Evolutionary conservation across 1,140 invertebrate species (phyloP).

Genomic region (Hermetia illucens): DNA sequence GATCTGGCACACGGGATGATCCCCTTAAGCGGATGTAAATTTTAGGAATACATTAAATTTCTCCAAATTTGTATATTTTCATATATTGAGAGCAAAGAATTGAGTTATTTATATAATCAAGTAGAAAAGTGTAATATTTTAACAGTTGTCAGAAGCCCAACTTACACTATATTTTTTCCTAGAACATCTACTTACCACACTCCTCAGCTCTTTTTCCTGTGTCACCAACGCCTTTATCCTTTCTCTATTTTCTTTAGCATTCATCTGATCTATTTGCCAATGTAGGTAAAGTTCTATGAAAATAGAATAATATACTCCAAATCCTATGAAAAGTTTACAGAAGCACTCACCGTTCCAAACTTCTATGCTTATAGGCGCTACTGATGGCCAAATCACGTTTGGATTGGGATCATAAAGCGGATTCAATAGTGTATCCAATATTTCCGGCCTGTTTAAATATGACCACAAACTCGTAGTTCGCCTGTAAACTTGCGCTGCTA

Average conservation of each 20-base stretch:
- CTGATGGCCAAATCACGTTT: constrained; percentile 90
- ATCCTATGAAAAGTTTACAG: constrained; percentile 1
- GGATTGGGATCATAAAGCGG: constrained; percentile 92
- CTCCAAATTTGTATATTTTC: background rate
- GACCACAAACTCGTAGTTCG: constrained; percentile 87
- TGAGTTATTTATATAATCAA: background rate
- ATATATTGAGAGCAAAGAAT: background rate
- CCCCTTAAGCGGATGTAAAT: too few relatives aligned
- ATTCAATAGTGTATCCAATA: constrained; percentile 74
- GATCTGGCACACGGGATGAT: too few relatives aligned
- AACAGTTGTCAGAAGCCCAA: too few relatives aligned
- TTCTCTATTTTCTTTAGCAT: constrained; percentile 34
- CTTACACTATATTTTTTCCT: constrained; percentile 34
- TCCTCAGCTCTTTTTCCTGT: constrained; percentile 40
- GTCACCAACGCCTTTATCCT: constrained; percentile 40
- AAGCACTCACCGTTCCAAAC: constrained; percentile 46
- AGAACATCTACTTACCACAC: constrained; percentile 34
- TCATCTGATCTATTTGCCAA: constrained; percentile 42
- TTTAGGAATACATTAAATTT: background rate
- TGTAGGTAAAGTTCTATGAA: constrained; percentile 42
- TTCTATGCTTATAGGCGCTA: constrained; percentile 90
- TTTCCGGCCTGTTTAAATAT: constrained; percentile 80
- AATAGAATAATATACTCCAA: constrained; percentile 1
- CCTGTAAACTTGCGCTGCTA: constrained; percentile 50
- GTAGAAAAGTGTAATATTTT: background rate